Conservation (phyloP, 2,113 vertebrate genomes). For the Phoxinus phoxinus region DNA sequence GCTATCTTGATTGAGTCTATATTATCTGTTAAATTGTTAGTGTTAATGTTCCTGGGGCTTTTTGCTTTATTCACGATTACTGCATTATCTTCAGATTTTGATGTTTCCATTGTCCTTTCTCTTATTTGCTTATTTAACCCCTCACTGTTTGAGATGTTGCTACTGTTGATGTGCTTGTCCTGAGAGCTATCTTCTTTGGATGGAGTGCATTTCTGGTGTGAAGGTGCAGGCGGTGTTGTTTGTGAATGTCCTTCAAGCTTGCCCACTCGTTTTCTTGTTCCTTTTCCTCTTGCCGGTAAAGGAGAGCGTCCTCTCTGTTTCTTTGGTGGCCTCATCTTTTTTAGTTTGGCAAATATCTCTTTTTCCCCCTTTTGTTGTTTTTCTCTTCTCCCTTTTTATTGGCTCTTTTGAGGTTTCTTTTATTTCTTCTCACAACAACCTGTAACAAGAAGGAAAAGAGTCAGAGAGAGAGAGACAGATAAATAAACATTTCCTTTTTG, state of each 20-base stretch:
- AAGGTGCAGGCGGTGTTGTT: constrained; percentile 59
- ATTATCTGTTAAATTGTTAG: constrained; percentile 36
- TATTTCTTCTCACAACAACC: constrained; percentile 2
- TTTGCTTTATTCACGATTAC: constrained; percentile 48
- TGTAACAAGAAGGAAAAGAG: constrained; percentile 41
- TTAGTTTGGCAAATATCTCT: constrained; percentile 17
- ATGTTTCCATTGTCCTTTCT: constrained; percentile 64
- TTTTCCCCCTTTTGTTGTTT: constrained; percentile 29
- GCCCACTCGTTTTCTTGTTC: constrained; percentile 73
- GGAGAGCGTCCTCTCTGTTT: constrained; percentile 78
- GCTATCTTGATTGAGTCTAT: constrained; percentile 17
- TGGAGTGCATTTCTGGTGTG: constrained; percentile 64
- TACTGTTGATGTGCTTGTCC: constrained; percentile 65
- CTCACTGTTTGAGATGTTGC: constrained; percentile 63
- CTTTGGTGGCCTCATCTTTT: constrained; percentile 81
- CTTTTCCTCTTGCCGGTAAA: constrained; percentile 80
- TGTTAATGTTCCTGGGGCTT: constrained; percentile 61
- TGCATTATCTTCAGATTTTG: constrained; percentile 63
- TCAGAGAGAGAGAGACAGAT: background rate
- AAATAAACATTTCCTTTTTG: background rate
- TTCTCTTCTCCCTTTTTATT: constrained; percentile 51
- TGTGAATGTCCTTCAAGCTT: constrained; percentile 66
- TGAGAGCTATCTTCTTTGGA: constrained; percentile 57
- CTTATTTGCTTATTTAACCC: constrained; percentile 67
- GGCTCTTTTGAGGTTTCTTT: constrained; percentile 19